Conservation (phyloP, 2,113 vertebrate species). For the Marmota monax region DNA sequence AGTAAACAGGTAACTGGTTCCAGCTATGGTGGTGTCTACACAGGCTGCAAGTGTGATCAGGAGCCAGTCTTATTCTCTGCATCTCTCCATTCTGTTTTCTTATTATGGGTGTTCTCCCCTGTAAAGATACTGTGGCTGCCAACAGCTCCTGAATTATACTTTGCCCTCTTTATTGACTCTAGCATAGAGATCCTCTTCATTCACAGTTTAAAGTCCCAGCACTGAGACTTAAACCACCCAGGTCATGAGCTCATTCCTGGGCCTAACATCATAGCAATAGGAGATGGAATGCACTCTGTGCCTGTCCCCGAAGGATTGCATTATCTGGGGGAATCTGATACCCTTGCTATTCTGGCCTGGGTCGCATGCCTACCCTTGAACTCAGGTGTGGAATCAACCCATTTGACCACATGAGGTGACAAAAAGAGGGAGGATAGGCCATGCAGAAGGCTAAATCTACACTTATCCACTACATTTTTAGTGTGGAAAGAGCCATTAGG, state of each 20-base stretch:
- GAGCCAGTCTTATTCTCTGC: not conserved
- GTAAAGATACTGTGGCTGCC: not conserved
- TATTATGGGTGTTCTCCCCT: not conserved
- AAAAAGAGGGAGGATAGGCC: not conserved
- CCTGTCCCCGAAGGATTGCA: not conserved
- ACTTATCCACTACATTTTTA: not conserved
- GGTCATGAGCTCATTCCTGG: not conserved
- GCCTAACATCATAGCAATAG: not conserved
- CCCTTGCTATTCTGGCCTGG: not conserved
- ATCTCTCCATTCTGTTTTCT: not conserved
- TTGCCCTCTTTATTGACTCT: not conserved
- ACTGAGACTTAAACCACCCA: not conserved
- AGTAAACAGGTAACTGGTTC: not conserved
- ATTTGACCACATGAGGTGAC: not conserved
- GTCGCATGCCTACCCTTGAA: not conserved
- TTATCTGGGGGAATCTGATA: not conserved
- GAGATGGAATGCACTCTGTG: not conserved
- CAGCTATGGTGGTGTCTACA: not conserved
- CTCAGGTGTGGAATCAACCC: not conserved
- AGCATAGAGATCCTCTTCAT: not conserved
- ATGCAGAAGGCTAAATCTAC: not conserved
- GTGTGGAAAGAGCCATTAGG: not conserved
- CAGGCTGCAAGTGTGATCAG: not conserved
- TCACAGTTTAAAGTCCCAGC: not conserved
- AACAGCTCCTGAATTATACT: not conserved